Conservation (phyloP, 2,113 vertebrate species). For the Sceloporus tristichus region DNA sequence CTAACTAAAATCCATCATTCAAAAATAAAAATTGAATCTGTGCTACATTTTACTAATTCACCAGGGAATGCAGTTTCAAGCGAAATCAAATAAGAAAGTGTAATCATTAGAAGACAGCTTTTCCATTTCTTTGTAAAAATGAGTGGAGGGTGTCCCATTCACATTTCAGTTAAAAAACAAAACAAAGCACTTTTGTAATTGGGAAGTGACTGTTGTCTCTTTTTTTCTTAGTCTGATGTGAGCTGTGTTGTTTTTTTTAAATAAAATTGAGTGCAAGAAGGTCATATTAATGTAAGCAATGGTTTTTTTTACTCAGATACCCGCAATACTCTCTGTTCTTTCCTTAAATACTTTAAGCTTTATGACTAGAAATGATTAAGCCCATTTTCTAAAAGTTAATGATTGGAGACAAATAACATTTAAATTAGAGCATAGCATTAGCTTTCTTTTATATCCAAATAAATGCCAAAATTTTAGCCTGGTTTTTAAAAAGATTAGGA, state of each 20-base stretch:
- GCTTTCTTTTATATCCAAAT: neutral
- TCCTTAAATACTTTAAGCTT: too few relatives aligned
- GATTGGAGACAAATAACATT: neutral
- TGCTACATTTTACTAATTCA: slow-evolving; percentile 42
- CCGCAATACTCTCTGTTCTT: neutral
- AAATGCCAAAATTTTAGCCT: neutral
- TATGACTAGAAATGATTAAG: neutral
- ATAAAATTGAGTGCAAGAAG: neutral
- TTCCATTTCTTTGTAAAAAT: neutral
- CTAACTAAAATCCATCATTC: slow-evolving; percentile 33
- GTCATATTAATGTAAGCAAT: neutral
- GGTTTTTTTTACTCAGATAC: neutral
- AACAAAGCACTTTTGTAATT: neutral
- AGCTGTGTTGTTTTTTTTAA: neutral
- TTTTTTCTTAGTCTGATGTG: neutral
- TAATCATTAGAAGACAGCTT: neutral
- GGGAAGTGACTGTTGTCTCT: neutral
- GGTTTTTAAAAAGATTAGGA: neutral
- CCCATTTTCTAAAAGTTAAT: neutral
- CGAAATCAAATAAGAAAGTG: slow-evolving; percentile 27
- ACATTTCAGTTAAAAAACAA: neutral
- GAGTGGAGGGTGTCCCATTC: too few relatives aligned
- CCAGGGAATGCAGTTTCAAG: slow-evolving; percentile 34
- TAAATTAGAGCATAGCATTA: neutral
- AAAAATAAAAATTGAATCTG: slow-evolving; percentile 28